A percentile compares a stretch with the other conserved stretches of the same genome.
Conservation (phyloP, 2,888 invertebrate species). For the Cephus rjabovi region DNA sequence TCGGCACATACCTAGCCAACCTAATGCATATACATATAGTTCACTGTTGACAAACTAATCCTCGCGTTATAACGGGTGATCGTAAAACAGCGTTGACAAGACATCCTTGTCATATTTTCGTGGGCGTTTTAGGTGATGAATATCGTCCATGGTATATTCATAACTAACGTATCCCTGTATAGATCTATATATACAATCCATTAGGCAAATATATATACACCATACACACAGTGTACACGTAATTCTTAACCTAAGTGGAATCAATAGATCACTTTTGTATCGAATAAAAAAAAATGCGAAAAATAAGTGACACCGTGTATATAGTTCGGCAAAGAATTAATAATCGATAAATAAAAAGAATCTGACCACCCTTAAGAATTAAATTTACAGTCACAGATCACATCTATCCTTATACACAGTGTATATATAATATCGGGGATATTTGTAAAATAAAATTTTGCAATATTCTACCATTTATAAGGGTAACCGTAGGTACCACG, state of each 20-base stretch:
- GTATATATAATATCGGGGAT: no score
- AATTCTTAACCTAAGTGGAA: slow-evolving; percentile 12
- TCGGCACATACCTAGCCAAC: neutral
- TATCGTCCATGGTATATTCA: slow-evolving; percentile 37
- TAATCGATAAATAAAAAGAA: no score
- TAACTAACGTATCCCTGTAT: neutral
- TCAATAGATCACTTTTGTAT: slow-evolving; percentile 30
- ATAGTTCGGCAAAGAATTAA: neutral
- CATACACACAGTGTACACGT: neutral
- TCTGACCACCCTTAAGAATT: neutral
- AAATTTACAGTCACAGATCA: neutral
- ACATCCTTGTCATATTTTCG: slow-evolving; percentile 49
- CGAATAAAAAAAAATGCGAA: neutral
- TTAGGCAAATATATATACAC: no score
- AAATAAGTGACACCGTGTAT: neutral
- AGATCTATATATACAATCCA: neutral
- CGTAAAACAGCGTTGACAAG: slow-evolving; percentile 56
- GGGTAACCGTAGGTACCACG: neutral
- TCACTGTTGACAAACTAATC: slow-evolving; percentile 61
- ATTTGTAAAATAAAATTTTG: no score
- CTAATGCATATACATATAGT: neutral
- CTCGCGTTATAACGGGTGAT: slow-evolving; percentile 52
- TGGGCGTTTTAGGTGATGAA: slow-evolving; percentile 52
- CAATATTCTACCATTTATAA: neutral
- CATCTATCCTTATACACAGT: neutral